Evolutionary conservation across 2,888 invertebrate genomes (phyloP).

Genomic region (Lithosia quadra): DNA sequence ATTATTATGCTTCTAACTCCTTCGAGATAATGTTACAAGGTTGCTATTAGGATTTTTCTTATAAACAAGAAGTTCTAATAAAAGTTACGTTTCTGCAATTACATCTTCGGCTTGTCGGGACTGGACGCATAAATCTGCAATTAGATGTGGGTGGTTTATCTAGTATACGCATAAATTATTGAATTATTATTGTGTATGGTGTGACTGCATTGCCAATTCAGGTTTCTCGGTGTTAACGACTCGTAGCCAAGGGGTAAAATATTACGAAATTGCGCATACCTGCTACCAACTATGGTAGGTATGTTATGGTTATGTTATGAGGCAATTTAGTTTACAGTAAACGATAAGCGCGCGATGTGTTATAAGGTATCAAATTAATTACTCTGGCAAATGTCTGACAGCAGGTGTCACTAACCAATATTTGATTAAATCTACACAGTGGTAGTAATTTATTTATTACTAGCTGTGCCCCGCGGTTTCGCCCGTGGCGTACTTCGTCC

Average conservation of each 20-base stretch:
- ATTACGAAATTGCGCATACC: neutral
- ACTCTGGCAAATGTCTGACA: neutral
- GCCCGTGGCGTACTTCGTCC: too few relatives aligned
- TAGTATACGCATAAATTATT: constrained; percentile 12
- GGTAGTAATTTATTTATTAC: neutral
- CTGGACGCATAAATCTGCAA: constrained; percentile 33
- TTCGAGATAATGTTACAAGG: constrained; percentile 26
- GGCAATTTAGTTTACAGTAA: neutral
- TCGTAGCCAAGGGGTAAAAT: constrained; percentile 17
- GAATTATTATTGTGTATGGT: constrained; percentile 4
- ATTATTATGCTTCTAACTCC: constrained; percentile 24
- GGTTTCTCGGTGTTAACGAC: constrained; percentile 6
- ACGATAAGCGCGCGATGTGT: neutral
- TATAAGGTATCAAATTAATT: neutral
- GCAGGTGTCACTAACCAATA: neutral
- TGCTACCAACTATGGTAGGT: neutral
- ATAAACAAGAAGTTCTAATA: constrained; percentile 19
- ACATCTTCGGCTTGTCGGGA: constrained; percentile 29
- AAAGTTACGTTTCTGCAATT: constrained; percentile 51
- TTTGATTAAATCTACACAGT: neutral
- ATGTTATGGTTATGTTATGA: neutral
- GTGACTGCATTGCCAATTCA: constrained; percentile 1
- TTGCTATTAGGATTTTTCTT: constrained; percentile 19
- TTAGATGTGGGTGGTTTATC: constrained; percentile 12
- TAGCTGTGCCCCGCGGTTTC: too few relatives aligned